Base-by-base conservation (phyloP, 2,113 vertebrate genomes). In the Myotis yumanensis region DNA sequence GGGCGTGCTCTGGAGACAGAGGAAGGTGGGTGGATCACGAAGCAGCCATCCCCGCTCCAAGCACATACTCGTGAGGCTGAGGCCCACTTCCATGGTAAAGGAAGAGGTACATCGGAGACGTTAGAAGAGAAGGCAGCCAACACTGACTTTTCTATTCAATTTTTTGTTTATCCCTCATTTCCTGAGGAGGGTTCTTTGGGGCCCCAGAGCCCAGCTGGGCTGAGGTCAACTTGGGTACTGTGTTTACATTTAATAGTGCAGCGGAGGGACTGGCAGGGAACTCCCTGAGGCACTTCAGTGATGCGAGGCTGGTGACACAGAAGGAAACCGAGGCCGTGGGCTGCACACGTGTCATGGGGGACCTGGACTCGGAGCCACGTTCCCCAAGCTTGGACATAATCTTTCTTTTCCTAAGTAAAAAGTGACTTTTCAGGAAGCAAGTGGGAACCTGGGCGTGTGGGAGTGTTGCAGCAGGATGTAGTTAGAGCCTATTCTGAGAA, bases 251-350 rank as follows among this genome's bases (percentile, higher is more conserved):
- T 25, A 68, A 52, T 16, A 75, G 51, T 35, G 17, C 32, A 76
- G 64, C 11, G 20, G 69, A 80, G 83, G 68, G 68, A 62, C 77
- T 28, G 52, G 43, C 30, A 71, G 90, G 75, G n/a, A 92, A 81
- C 51, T 37, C 86, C 43, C 40, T 18, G 59, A 68, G 66, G 82
- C 94, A 35, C 37, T 76, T 16, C 10, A 37, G 14, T 3, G 4
- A 51, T 20, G 5, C 9, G 10, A 88, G 59, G n/a, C 30, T 30
- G 69, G 30, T 32, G 73, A 68, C 7, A 5, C 57, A 89, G 46
- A 83, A 83, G 54, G 87, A 94, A 86, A 95, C 86, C 52, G 79
- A 94, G 86, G 79, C 71, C 48, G 48, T 2, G 25, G 76, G n/a
- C 48, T 43, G 72, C 25, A 75, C 54, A n/a, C 18, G 30, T 40